phyloP scores from a whole-genome alignment of 2,113 vertebrate species.

The Butorides virescens region DNA sequence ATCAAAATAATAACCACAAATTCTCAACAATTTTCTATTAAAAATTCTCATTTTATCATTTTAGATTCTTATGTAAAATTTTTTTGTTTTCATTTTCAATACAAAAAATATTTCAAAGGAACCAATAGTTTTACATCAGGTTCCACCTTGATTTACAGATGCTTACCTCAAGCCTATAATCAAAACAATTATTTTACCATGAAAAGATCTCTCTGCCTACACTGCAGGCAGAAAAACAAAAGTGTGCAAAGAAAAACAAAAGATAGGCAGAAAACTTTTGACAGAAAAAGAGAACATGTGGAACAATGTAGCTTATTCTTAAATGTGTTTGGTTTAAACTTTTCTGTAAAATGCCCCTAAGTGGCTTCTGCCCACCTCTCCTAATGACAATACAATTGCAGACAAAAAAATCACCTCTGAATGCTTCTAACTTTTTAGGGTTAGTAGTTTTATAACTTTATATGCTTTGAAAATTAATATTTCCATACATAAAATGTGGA shows the following conservation, averaged over 20 bases:
- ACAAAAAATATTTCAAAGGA: constrained; percentile 9
- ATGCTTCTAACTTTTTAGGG: not conserved
- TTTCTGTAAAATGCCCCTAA: not conserved
- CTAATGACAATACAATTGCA: not conserved
- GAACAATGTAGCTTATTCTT: not conserved
- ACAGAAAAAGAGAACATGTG: not conserved
- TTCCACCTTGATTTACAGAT: constrained; percentile 13
- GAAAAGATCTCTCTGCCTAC: constrained; percentile 11
- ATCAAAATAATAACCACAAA: constrained; percentile 5
- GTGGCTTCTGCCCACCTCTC: not conserved
- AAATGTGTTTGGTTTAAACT: not conserved
- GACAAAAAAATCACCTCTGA: not conserved
- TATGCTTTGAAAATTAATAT: not conserved
- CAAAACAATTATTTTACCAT: constrained; percentile 38
- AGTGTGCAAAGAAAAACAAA: not conserved
- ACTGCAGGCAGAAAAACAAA: not conserved
- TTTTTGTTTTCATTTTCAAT: not conserved
- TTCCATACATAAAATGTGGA: not conserved
- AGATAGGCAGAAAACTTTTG: not conserved
- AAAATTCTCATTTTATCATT: not conserved
- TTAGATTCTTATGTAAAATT: not conserved
- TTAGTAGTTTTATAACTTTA: not conserved
- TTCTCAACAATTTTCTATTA: constrained; percentile 14
- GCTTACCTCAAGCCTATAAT: constrained; percentile 40
- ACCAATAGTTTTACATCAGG: not conserved